Percentiles rank a stretch among this genome's conserved stretches.
phyloP scores from a whole-genome alignment of 2,888 invertebrate genomes.

The Oscheius sp. region DNA sequence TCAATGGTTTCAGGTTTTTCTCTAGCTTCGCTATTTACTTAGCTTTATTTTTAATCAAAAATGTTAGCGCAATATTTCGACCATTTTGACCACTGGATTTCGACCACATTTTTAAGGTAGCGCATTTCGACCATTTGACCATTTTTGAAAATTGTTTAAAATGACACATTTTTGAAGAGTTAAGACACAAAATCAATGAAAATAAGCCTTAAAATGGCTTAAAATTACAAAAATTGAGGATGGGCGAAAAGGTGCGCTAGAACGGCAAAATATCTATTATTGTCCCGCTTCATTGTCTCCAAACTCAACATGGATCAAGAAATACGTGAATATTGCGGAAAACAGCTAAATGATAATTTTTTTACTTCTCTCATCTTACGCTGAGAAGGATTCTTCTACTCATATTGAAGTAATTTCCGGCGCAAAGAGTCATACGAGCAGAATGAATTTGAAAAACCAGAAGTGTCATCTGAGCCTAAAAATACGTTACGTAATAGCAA shows the following conservation, averaged over 20 bases:
- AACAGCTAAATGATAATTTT: conserved; percentile 39
- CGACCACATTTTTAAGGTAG: conserved; percentile 21
- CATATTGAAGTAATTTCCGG: conserved; percentile 55
- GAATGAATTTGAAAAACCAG: conserved; percentile 53
- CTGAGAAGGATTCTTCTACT: conserved; percentile 47
- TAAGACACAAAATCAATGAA: conserved; percentile 3
- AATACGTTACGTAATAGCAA: too few relatives aligned
- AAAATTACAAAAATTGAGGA: conserved; percentile 14
- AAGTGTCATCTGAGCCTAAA: conserved; percentile 53
- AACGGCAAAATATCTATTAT: conserved; percentile 29
- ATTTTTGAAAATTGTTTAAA: conserved; percentile 37
- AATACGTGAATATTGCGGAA: conserved; percentile 55
- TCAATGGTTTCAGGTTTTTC: conserved; percentile 20
- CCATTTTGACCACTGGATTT: conserved; percentile 15
- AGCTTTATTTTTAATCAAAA: background rate
- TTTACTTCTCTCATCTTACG: conserved; percentile 28
- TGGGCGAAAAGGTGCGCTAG: conserved; percentile 29
- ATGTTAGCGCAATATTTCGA: too few relatives aligned
- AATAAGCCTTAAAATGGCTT: conserved; percentile 13
- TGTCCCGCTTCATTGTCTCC: conserved; percentile 9
- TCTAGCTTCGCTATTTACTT: too few relatives aligned
- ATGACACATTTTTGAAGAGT: conserved; percentile 29
- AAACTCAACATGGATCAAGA: conserved; percentile 43
- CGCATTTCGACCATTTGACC: conserved; percentile 34
- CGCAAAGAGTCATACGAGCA: conserved; percentile 45